phyloP scores from a whole-genome alignment of 2,797 vertebrate species.

The Sebastes cheni region DNA sequence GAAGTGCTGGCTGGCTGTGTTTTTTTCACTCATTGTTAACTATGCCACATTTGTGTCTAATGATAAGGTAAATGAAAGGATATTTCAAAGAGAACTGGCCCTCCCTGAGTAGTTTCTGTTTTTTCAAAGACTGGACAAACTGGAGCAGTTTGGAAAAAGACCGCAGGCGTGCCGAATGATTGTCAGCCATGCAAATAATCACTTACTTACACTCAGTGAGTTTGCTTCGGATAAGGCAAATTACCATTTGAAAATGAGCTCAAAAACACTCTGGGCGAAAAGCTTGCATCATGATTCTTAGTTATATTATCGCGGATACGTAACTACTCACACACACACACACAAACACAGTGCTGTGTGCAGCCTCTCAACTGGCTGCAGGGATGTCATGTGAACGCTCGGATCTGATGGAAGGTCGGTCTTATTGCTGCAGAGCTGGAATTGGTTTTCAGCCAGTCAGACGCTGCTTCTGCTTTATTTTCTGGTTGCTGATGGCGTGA shows the following conservation, averaged over 20 bases:
- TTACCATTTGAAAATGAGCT: constrained; percentile 98
- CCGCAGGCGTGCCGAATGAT: constrained; percentile 91
- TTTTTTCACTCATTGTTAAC: constrained; percentile 52
- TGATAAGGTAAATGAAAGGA: constrained; percentile 83
- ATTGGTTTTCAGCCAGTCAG: constrained; percentile 54
- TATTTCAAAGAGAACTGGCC: constrained; percentile 84
- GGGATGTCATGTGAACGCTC: constrained; percentile 59
- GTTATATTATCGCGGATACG: constrained; percentile 82
- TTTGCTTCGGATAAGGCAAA: constrained; percentile 96
- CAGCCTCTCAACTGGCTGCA: constrained; percentile 60
- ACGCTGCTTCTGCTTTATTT: constrained; percentile 30
- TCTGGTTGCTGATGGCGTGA: not conserved
- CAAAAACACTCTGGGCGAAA: constrained; percentile 94
- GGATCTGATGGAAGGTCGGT: constrained; percentile 55
- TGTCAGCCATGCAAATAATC: constrained; percentile 99
- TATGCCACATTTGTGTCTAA: constrained; percentile 73
- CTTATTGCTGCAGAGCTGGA: constrained; percentile 44
- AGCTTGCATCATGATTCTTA: constrained; percentile 88
- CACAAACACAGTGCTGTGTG: constrained; percentile 28
- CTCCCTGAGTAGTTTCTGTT: constrained; percentile 75
- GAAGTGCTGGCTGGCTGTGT: constrained; percentile 31
- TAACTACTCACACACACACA: constrained; percentile 42
- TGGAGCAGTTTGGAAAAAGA: constrained; percentile 91
- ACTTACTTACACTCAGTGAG: constrained; percentile 97
- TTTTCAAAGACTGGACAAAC: constrained; percentile 90